Evolutionary conservation across 2,888 invertebrate species (phyloP).

Genomic region (Acutogordius australiensis): DNA sequence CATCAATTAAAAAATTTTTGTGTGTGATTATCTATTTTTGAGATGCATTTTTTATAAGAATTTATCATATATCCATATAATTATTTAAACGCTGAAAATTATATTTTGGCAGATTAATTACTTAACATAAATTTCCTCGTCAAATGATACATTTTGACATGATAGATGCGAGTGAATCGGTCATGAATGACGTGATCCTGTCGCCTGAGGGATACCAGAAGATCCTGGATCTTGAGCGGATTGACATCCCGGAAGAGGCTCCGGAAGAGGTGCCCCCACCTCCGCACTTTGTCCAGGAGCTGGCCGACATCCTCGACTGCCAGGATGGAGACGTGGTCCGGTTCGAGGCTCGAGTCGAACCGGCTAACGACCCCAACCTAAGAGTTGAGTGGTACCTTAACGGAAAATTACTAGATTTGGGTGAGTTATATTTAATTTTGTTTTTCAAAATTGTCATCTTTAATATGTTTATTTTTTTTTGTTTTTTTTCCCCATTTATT

Average conservation of each 20-base stretch:
- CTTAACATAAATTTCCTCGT: too few relatives aligned
- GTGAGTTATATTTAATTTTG: neutral
- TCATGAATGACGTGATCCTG: neutral
- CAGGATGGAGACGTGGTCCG: conserved; percentile 4
- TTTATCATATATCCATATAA: too few relatives aligned
- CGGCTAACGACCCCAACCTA: neutral
- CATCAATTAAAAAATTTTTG: too few relatives aligned
- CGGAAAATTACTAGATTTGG: neutral
- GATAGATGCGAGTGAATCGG: neutral
- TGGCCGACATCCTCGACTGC: neutral
- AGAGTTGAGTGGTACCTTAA: conserved; percentile 8
- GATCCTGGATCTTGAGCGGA: neutral
- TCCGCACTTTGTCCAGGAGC: neutral
- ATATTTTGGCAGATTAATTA: too few relatives aligned
- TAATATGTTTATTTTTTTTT: neutral
- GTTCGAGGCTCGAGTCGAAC: conserved; percentile 10
- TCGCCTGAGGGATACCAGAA: conserved; percentile 1
- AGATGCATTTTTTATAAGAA: too few relatives aligned
- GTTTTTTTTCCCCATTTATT: too few relatives aligned
- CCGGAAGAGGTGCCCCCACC: neutral
- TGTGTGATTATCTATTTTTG: too few relatives aligned
- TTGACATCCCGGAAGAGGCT: neutral
- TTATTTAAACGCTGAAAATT: too few relatives aligned
- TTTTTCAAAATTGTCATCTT: neutral
- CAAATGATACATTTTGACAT: too few relatives aligned